Percentiles rank a stretch among this genome's conserved stretches.
phyloP scores from a whole-genome alignment of 2,797 vertebrate species.

The Yasuhikotakia modesta region DNA sequence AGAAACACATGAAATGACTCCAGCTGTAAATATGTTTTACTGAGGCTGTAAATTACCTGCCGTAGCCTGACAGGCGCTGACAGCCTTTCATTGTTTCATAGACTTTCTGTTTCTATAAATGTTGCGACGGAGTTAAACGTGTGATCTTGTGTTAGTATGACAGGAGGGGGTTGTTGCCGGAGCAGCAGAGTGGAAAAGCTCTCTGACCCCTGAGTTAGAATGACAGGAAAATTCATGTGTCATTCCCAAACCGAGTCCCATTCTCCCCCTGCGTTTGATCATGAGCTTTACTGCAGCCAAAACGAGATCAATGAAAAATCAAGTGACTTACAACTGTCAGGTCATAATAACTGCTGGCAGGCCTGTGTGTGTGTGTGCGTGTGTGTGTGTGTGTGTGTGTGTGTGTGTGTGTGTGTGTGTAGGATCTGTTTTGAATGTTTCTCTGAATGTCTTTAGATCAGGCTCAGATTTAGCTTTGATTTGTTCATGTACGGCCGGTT shows the following conservation, averaged over 20 bases:
- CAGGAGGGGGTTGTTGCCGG: slow-evolving; percentile 55
- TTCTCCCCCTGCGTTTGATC: slow-evolving; percentile 32
- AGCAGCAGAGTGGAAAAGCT: slow-evolving; percentile 38
- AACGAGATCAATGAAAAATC: slow-evolving; percentile 62
- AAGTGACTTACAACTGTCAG: slow-evolving; percentile 76
- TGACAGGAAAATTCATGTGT: slow-evolving; percentile 43
- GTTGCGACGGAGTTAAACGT: slow-evolving; percentile 41
- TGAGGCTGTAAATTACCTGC: slow-evolving; percentile 43
- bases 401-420: slow-evolving; percentile 34
- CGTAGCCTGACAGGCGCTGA: slow-evolving; percentile 16
- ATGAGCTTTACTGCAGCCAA: slow-evolving; percentile 44
- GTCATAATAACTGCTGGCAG: slow-evolving; percentile 72
- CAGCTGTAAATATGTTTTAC: slow-evolving; percentile 43
- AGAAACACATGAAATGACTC: slow-evolving; percentile 50
- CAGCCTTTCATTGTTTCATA: slow-evolving; percentile 37
- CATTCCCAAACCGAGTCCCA: slow-evolving; percentile 34
- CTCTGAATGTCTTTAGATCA: slow-evolving; percentile 75
- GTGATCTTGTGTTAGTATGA: slow-evolving; percentile 39
- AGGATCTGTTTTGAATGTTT: slow-evolving; percentile 50
- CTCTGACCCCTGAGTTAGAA: slow-evolving; percentile 27
- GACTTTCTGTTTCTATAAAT: slow-evolving; percentile 45
- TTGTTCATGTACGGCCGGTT: slow-evolving; percentile 78
- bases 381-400: slow-evolving; percentile 22
- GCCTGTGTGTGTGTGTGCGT: slow-evolving; percentile 42
- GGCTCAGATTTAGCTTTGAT: slow-evolving; percentile 82